Conservation (phyloP, 2,888 invertebrate species). For the Heliothis peltigera region DNA sequence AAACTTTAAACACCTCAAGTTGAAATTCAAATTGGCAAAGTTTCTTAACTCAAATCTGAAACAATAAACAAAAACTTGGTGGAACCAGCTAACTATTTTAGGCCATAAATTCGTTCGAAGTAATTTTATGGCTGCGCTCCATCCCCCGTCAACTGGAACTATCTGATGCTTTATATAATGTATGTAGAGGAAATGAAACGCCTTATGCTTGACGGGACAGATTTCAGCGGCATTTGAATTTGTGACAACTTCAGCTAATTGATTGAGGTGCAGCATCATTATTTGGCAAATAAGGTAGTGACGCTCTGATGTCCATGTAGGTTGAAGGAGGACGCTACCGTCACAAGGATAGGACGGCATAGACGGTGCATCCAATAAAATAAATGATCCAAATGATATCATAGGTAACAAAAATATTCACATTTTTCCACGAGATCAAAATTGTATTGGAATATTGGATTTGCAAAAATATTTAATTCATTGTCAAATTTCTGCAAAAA, state of each 20-base stretch:
- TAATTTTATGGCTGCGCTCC: slow-evolving; percentile 55
- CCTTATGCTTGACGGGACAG: slow-evolving; percentile 39
- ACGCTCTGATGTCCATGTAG: no score
- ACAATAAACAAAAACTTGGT: slow-evolving; percentile 47
- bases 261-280: slow-evolving; percentile 19
- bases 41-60: slow-evolving; percentile 22
- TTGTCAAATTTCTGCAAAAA: no score
- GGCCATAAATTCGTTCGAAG: slow-evolving; percentile 51
- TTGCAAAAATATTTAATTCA: no score
- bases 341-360: no score
- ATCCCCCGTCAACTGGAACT: slow-evolving; percentile 50
- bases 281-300: background rate
- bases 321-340: no score
- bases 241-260: slow-evolving; percentile 42
- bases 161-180: slow-evolving; percentile 48
- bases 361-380: no score
- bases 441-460: no score
- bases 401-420: no score
- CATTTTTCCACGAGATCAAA: no score
- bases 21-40: slow-evolving; percentile 27
- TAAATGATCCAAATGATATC: no score
- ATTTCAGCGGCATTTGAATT: slow-evolving; percentile 47
- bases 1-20: slow-evolving; percentile 24
- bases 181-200: slow-evolving; percentile 54
- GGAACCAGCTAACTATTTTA: slow-evolving; percentile 48